Base-by-base conservation (phyloP, 1,140 invertebrate species). In the Eueides isabella region DNA sequence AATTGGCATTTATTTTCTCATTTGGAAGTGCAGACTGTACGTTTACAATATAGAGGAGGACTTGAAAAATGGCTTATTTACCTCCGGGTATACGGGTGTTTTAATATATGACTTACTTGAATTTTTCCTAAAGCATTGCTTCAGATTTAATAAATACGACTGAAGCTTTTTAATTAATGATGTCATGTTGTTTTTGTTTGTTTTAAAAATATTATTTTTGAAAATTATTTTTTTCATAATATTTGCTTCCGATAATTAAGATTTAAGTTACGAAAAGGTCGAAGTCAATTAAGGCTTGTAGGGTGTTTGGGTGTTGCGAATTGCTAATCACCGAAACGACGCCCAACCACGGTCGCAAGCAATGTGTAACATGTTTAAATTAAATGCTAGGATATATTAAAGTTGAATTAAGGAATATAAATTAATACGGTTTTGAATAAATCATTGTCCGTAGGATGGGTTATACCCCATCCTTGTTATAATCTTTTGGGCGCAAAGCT, bases 311-410 rank as follows among this genome's bases (percentile, higher is more conserved):
- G 79, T 85, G 86, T 90, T 80, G 82, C 88, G 84, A 90, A 90
- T 90, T 72, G 83, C 78, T 88, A 90, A 90, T 90, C 82, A 80
- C 81, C 84, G 81, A 87, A 88, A 85, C 84, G 55, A 44, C 41
- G 41, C 44, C 26, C 48, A 74, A 66, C 81, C 71, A 73, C 71
- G 71, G 64, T 73, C 67, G 35, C 64, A 30, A 26, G 71, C 23
- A 12, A 61, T 67, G 35, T 67, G 31, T 72, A 61, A 61, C 38
- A 14, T 72, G 61, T 72, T 30, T n/a, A 72, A 61, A 66, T 61
- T 72, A 67, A 14, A 62, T 38, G 67, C 38, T 67, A 35, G 23
- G 7, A 2, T 63, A 9, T 11, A 28, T 48, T 48, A 16, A 48
- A 44, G 6, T 44, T 5, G 7, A 19, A 44, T 16, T n/a, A 44